Conservation (phyloP, 2,888 invertebrate genomes). For the Drosophila suboccidentalis region DNA sequence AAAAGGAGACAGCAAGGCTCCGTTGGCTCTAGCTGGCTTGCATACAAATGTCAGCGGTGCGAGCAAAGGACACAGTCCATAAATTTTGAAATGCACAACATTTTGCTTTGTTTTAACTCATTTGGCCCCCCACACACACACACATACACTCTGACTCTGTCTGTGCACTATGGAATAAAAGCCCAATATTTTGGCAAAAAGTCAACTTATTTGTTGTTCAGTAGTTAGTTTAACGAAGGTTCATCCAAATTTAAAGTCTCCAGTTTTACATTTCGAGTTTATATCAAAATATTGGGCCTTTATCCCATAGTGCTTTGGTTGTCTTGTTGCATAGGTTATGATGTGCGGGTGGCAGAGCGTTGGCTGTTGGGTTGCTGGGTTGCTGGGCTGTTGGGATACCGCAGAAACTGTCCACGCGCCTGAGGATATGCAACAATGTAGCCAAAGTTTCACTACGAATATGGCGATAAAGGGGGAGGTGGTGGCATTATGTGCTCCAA, state of each 20-base stretch:
- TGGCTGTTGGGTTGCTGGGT: neutral
- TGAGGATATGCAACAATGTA: slow-evolving; percentile 74
- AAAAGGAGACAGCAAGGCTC: slow-evolving; percentile 11
- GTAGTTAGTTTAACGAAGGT: no score
- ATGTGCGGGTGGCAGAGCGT: slow-evolving; percentile 9
- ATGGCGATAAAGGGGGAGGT: slow-evolving; percentile 18
- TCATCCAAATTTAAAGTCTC: no score
- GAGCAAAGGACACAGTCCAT: slow-evolving; percentile 69
- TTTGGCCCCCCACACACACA: slow-evolving; percentile 50
- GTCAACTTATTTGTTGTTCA: no score
- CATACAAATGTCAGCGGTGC: slow-evolving; percentile 62
- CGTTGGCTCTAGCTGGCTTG: slow-evolving; percentile 43
- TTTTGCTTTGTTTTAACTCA: slow-evolving; percentile 70
- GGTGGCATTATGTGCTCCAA: slow-evolving; percentile 67
- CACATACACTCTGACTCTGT: slow-evolving; percentile 1
- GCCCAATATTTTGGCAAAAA: no score
- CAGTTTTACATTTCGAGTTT: no score
- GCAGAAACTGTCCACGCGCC: slow-evolving; percentile 55
- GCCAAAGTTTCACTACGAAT: slow-evolving; percentile 57
- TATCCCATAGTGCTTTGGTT: slow-evolving; percentile 7
- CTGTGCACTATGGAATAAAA: neutral
- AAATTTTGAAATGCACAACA: slow-evolving; percentile 66
- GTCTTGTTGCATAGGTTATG: slow-evolving; percentile 45
- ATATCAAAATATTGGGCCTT: no score
- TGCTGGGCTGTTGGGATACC: slow-evolving; percentile 27